Base-by-base conservation (phyloP, 2,113 vertebrate genomes). In the Oreotragus oreotragus region DNA sequence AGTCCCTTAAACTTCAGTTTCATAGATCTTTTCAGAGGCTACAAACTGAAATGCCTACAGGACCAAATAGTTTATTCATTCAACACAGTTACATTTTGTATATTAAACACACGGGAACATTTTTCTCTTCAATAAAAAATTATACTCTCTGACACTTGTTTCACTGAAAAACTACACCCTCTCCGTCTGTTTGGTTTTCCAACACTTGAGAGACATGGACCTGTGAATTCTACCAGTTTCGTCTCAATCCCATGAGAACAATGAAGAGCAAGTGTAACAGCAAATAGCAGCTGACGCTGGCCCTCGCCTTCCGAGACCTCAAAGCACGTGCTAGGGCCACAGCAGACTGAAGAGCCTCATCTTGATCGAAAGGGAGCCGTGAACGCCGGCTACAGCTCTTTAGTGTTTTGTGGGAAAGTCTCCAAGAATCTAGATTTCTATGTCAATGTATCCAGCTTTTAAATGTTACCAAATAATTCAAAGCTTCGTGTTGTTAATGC, bases 311-410 rank as follows among this genome's bases (percentile, higher is more conserved):
- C 64, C 21, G 57, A 55, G 80, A 51, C 4, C 14, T 15, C 1
- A 1, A 2, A 4, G 5, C 9, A 6, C 0, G 23, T 4, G 43
- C 33, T 17, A 30, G 49, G 30, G 10, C 7, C 8, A 9, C 1
- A 5, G 30, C 19, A 7, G 66, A 73, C 30, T 10, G 80, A 28
- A 15, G 13, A 15, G n/a, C 28, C 10, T 10, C 1, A 4, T 21
- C 51, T 49, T 6, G 1, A 27, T 14, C 0, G 1, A 2, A 11
- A 30, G n/a, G 28, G 15, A 19, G 6, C 1, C 36, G 7, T 2
- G 4, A 30, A 15, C 6, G 14, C 14, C 2, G 27, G 19, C 16
- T 2, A 23, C 2, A 5, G 11, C 9, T 10, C 4, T 27, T 47
- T 39, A 73, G 2, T n/a, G 6, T 62, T 19, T 6, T 0, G 7